Evolutionary conservation across 2,797 vertebrate species (phyloP), one percentile per base, ranked within the genome.

Genomic region (Dicrostonyx torquatus): DNA sequence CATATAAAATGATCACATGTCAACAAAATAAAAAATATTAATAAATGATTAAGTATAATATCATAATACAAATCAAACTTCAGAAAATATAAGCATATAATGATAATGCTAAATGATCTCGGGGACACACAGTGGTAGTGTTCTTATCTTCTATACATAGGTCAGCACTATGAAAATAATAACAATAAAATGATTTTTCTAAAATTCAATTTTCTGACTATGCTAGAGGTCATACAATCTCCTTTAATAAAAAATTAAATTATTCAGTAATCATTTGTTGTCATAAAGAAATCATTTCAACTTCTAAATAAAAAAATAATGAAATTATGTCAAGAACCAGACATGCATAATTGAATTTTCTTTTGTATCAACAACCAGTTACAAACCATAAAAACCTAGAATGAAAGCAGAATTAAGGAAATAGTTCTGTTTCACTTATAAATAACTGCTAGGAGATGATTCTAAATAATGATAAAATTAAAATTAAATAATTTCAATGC

Each of bases 321-420:
- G 6, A 87, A 93, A 95, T 89, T 68, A 40, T 40, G 72, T 60
- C 66, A 80, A 92, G 40, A 75, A 85, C 64, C 37, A 91, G 70
- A 91, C 5, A 20, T 73, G 31, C 24, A 60, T 78, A 93, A 72
- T 31, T 95, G 20, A 84, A 75, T 58, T 50, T 37, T 77, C 20
- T 76, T 24, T 76, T 45, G 15, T 15, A 79, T 88, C n/a, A 76
- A 43, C 24, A 68, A 12, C 10, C 20, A 90, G n/a, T 90, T 75
- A 79, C 29, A 26, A 66, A 86, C 53, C 34, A 76, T 45, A 64
- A 12, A 94, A 89, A 85, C 31, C 6, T 85, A 92, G 40, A 89
- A 86, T 79, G 20, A 89, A 78, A 60, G 13, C 3, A 31, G 26
- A 89, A 43, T n/a, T 15, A 75, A 29, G 5, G 64, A 91, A 58